Base-by-base conservation (phyloP, 2,888 invertebrate species). In the Prostheceraeus crozeri region DNA sequence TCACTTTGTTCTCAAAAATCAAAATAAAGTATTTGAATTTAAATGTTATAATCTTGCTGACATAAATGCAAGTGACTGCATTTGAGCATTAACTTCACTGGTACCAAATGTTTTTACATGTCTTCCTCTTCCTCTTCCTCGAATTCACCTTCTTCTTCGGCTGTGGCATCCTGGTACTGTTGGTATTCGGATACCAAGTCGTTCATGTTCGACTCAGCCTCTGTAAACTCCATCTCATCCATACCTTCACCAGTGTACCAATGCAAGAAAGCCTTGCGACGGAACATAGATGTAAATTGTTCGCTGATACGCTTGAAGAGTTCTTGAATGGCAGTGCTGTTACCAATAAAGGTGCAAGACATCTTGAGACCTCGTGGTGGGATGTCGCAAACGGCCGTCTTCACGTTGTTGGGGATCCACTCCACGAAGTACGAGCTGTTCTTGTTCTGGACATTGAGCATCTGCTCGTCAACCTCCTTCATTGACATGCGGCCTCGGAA, bases 371-470 rank as follows among this genome's bases (percentile, higher is more conserved):
- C 89, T 65, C 87, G 82, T 4, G 85, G 86, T 25, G 85, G 88
- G 71, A 89, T 89, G 77, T 89, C 88, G 77, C 88, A 89, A 64
- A 87, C 87, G 69, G 87, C 87, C n/a, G 69, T 70, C 81, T 89
- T 89, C 48, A 87, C 86, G 76, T 89, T 88, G 80, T 87, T 87
- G 52, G 89, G 77, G 87, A 89, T 89, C 89, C 89, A 84, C 76
- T 84, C 84, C 1, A 85, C 84, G 72, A 84, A 84, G 78, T 84
- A 85, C 66, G 82, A 81, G 70, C 85, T 83, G 81, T 89, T 89
- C 79, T 89, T 90, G 80, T 87, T 89, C 74, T 89, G 89, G 70
- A 89, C 86, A 78, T 86, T 87, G 65, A 89, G 82, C 89, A 91
- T 90, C 75, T 85, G 84, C 62, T 85, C 84, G 67, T 85, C 40